Evolutionary conservation across 2,888 invertebrate species (phyloP).

Genomic region (Drosophila greeni): DNA sequence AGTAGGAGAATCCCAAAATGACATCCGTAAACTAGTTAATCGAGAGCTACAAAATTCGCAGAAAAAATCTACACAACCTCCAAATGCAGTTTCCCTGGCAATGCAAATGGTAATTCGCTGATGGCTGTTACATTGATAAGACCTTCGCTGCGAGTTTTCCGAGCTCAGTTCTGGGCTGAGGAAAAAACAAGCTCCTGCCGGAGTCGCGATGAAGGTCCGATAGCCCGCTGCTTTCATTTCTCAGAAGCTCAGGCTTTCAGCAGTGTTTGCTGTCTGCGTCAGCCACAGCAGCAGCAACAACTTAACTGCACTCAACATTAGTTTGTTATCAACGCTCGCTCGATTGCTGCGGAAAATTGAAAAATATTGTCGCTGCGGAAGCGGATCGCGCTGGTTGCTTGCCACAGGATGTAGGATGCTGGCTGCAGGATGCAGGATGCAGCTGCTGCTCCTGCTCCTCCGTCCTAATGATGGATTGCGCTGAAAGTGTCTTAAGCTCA

Average conservation of each 20-base stretch:
- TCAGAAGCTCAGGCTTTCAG: slow-evolving; percentile 25
- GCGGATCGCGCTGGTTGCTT: slow-evolving; percentile 35
- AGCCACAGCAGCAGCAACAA: slow-evolving; percentile 33
- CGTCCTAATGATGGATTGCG: slow-evolving; percentile 65
- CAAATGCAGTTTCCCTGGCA: neutral
- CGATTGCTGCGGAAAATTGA: slow-evolving; percentile 71
- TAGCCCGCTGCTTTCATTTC: slow-evolving; percentile 33
- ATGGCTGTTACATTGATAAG: slow-evolving; percentile 17
- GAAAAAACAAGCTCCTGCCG: slow-evolving; percentile 14
- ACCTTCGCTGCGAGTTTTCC: slow-evolving; percentile 4
- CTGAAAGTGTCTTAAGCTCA: slow-evolving; percentile 60
- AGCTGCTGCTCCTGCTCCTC: slow-evolving; percentile 20
- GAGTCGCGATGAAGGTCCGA: slow-evolving; percentile 15
- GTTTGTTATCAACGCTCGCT: slow-evolving; percentile 73
- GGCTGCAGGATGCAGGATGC: slow-evolving; percentile 7
- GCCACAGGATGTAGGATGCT: slow-evolving; percentile 37
- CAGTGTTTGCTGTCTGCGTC: slow-evolving; percentile 37
- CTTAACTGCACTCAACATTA: slow-evolving; percentile 60
- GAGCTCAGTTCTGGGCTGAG: slow-evolving; percentile 3
- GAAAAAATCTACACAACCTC: neutral
- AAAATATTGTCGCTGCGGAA: slow-evolving; percentile 67
- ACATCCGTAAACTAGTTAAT: neutral
- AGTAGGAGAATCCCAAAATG: neutral
- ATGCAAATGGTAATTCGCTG: slow-evolving; percentile 21
- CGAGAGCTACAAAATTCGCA: neutral